Evolutionary conservation across 2,797 vertebrate species (phyloP).

Genomic region (Sternotherus odoratus): DNA sequence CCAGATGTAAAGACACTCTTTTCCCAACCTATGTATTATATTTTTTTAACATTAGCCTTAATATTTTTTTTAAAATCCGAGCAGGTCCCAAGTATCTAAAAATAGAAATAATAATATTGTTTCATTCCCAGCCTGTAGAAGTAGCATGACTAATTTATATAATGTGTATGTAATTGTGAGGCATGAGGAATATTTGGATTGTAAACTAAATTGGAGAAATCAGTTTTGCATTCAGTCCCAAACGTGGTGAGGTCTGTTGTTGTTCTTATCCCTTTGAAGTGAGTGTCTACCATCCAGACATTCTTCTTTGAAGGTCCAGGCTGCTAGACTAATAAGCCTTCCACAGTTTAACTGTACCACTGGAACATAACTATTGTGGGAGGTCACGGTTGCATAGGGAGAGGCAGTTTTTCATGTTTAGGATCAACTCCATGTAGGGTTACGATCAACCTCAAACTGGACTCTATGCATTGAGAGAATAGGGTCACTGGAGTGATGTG

Average conservation of each 20-base stretch:
- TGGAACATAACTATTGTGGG: not conserved
- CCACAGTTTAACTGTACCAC: not conserved
- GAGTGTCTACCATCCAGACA: not conserved
- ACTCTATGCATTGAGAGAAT: not conserved
- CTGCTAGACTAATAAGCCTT: not conserved
- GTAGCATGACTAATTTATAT: not conserved
- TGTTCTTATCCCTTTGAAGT: not conserved
- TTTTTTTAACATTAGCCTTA: no score
- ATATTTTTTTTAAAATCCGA: not conserved
- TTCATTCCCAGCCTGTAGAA: not conserved
- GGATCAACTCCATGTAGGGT: not conserved
- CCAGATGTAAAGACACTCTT: no score
- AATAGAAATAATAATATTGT: not conserved
- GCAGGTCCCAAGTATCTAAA: not conserved
- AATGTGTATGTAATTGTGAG: not conserved
- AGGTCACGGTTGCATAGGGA: accelerated
- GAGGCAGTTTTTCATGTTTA: not conserved
- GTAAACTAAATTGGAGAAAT: not conserved
- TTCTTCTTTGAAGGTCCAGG: not conserved
- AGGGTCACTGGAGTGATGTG: not conserved
- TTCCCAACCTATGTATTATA: no score
- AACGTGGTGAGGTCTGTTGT: not conserved
- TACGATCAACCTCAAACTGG: not conserved
- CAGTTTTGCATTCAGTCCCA: not conserved
- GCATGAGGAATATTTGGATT: not conserved